Evolutionary conservation across 1,140 invertebrate species (phyloP), one percentile per base, ranked within the genome.

Genomic region (Pentalonia nigronervosa): DNA sequence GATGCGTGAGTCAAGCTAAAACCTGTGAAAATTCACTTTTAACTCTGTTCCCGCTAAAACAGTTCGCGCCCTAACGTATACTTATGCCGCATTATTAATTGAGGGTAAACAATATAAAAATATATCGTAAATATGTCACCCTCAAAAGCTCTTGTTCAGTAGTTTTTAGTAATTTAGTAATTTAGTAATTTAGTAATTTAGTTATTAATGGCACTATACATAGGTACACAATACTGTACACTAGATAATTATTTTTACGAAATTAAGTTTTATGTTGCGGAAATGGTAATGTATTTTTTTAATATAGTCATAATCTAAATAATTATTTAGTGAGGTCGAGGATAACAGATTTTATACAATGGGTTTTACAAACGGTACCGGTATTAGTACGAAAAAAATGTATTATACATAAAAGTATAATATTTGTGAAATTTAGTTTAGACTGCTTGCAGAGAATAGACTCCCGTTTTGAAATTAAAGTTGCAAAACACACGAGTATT

Each of bases 51-150:
- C 17, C 56, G 7, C 36, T 34, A 45, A 67, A 90, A 90, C 36
- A 60, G 53, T 60, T 67, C 7, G 89, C 56, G 23, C 89, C 53
- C 89, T 67, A 90, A 60, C 50, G 88, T 53, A 89, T 56, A 56
- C 88, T 90, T 90, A 60, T 90, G 89, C 45, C 41, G 56, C 56
- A 67, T 90, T 90, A 90, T 90, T 90, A 90, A 90, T 67, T 67
- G 89, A 67, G 89, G 53, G 89, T 67, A 45, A 88, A 84, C 34
- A 34, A 50, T 88, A 34, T 88, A 76, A 93, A 93, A 93, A 53
- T 76, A 36, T n/a, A 56, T 84, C 91, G 84, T 93, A 93, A 93
- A 93, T 93, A 83, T 93, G 81, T 8, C 48, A 56, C 34, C 25
- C 20, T 21, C 81, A 93, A 93, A 53, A 86, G 89, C 89, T 67